Base-by-base conservation (phyloP, 2,113 vertebrate species). In the Anas platyrhynchos region DNA sequence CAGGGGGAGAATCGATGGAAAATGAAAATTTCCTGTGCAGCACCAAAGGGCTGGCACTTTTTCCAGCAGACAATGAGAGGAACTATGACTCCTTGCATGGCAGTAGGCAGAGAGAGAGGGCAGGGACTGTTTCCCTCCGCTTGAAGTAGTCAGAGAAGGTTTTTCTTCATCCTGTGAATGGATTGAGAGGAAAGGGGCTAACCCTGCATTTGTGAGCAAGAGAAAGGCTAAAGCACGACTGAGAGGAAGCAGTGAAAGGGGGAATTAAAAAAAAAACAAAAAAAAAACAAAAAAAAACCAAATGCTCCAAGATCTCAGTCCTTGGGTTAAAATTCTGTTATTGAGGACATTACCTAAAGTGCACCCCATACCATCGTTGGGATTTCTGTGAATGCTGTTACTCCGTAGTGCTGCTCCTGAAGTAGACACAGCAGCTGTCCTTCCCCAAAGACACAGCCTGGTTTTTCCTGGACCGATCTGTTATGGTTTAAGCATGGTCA, bases 291-390 rank as follows among this genome's bases (percentile, higher is more conserved):
- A n/a, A n/a, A n/a, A n/a, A n/a, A n/a, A n/a, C n/a, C n/a, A n/a
- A n/a, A n/a, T n/a, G n/a, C 2, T 69, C 6, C 2, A 41, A 32
- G 62, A 74, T 93, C 38, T 32, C 8, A 31, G 1, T 68, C 74
- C 21, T 85, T 81, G 72, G 7, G 16, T 80, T 85, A 67, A 79
- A 89, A 44, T 27, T 79, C 8, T 69, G 0, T 77, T 92, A 32
- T 6, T 83, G 34, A 61, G 75, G 50, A 14, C 16, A 6, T 76
- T 50, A 16, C 13, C 31, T 23, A 58, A 58, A 66, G 22, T 34
- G 4, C 22, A n/a, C 11, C 0, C 0, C 85, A 16, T 12, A 43
- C 3, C 3, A 22, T 52, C 20, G 22, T 27, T 61, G 56, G 61
- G 29, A 44, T 89, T 81, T 77, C 14, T 55, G 13, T 48, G 46